Evolutionary conservation across 1,140 invertebrate species (phyloP).

Genomic region (Drosophila sulfurigaster): DNA sequence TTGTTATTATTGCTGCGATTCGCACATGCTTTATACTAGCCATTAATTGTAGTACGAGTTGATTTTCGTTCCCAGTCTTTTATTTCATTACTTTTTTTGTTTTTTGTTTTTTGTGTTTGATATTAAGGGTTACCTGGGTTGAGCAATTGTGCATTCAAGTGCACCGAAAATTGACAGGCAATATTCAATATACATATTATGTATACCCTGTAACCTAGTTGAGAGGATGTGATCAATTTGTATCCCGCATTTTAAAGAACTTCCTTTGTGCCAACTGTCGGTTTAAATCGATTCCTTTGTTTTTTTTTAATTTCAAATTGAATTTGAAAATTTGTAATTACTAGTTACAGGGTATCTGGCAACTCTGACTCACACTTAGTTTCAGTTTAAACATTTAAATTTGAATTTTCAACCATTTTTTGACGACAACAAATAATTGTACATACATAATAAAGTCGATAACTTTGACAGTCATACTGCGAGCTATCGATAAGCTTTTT

Average conservation of each 20-base stretch:
- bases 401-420: not conserved
- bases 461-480: constrained; percentile 16
- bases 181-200: not conserved
- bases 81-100: not conserved
- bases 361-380: not conserved
- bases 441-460: constrained; percentile 16
- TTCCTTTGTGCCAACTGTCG: too few relatives aligned
- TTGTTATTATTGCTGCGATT: constrained; percentile 1
- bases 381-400: not conserved
- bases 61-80: not conserved
- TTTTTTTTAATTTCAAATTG: not conserved
- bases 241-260: too few relatives aligned
- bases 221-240: not conserved
- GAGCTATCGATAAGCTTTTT: constrained; percentile 38
- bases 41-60: constrained; percentile 10
- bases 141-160: constrained; percentile 8
- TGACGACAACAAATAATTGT: constrained; percentile 8
- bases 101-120: not conserved
- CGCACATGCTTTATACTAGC: not conserved
- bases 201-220: not conserved
- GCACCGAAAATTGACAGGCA: not conserved
- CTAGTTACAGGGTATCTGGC: constrained; percentile 4
- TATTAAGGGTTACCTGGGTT: not conserved
- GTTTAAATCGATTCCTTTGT: too few relatives aligned
- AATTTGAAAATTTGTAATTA: not conserved